Base-by-base conservation (phyloP, 2,113 vertebrate species). In the Serilophus lunatus region DNA sequence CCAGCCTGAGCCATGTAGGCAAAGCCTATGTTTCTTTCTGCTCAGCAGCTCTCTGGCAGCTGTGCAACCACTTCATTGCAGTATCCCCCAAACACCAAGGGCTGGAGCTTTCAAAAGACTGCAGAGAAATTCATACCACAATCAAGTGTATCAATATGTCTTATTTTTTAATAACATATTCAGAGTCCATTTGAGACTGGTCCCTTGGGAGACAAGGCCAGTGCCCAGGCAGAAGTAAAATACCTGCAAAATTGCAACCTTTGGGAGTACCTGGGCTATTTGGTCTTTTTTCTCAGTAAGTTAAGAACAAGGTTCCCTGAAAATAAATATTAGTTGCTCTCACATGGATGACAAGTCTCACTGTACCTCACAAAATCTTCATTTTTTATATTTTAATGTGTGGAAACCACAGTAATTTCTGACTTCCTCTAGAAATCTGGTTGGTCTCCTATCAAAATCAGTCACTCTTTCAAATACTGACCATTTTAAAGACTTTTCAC, bases 131-230 rank as follows among this genome's bases (percentile, higher is more conserved):
- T 81, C 64, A 29, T 18, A 35, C 10, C 17, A 7, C 17, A 83
- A 14, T 10, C 1, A 0, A 20, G 7, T 19, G 35, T 22, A 31
- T 45, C 3, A 4, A 8, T n/a, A 12, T 4, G 1, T 29, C 2
- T 2, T 31, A 12, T 29, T n/a, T 86, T 69, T 70, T 14, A 81
- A 26, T 63, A 66, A n/a, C 8, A 2, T 13, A 8, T 66, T 72
- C 50, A 42, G 29, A 45, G 15, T 74, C 22, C n/a, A 19, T 40
- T 24, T 13, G 6, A 54, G 71, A 63, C 40, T 49, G 49, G 20
- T 51, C 24, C 20, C 16, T 8, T 54, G 33, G 24, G 44, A 82
- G 44, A 66, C 9, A 1, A 6, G 31, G 75, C 5, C 12, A 29
- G 15, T n/a, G 14, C 31, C 44, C 31, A 71, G 20, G 45, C n/a